A percentile compares a stretch with the other conserved stretches of the same genome.
Evolutionary conservation across 2,888 invertebrate genomes (phyloP).

Genomic region (Euplagia quadripunctaria): DNA sequence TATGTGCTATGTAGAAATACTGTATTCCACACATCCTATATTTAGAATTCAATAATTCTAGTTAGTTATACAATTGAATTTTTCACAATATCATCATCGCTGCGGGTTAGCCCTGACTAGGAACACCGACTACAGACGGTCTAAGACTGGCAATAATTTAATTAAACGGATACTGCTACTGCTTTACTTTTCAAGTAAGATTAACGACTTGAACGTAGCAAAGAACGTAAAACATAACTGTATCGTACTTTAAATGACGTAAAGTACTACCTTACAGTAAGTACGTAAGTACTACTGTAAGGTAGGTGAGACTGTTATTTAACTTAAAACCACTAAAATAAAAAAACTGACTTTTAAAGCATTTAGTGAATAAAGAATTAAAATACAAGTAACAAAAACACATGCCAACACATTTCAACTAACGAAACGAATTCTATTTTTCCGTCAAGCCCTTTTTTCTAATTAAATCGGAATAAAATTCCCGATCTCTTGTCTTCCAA

Average conservation of each 20-base stretch:
- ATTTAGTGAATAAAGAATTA: neutral
- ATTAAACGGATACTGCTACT: neutral
- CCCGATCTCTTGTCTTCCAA: constrained; percentile 48
- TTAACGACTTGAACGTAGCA: neutral
- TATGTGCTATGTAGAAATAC: too few relatives aligned
- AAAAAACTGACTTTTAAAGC: neutral
- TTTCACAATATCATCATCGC: neutral
- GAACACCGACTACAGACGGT: neutral
- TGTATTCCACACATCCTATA: neutral
- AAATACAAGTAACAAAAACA: neutral
- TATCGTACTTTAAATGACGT: too few relatives aligned
- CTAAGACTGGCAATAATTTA: neutral
- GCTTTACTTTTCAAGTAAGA: neutral
- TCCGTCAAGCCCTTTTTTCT: constrained; percentile 15
- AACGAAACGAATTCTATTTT: constrained; percentile 11
- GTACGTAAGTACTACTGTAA: too few relatives aligned
- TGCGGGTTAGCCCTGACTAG: neutral
- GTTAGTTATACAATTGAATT: neutral
- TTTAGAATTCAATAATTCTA: neutral
- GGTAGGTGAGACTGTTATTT: neutral
- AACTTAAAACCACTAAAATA: neutral
- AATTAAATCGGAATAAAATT: constrained; percentile 29
- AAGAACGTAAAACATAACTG: neutral
- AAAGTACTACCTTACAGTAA: too few relatives aligned
- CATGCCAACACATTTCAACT: neutral